These are phyloP conservation scores for Epicampocera succincta DNA, from an alignment of 2,888 invertebrate species.

Conservation along the genomic window DNA sequence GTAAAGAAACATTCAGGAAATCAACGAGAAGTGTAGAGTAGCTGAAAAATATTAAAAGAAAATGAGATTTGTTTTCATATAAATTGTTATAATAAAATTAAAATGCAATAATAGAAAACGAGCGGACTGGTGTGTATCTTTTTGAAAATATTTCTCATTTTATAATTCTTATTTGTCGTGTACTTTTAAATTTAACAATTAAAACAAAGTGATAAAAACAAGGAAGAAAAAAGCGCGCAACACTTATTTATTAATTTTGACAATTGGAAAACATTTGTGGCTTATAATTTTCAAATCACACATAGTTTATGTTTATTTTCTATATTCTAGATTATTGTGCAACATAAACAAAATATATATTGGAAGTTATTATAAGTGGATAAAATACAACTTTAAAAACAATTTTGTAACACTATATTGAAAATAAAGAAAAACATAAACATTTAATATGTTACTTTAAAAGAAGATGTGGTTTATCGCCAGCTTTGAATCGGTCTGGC, in stretches of 20 bases:
- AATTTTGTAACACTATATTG: constrained; percentile 18
- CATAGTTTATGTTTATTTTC: constrained; percentile 60
- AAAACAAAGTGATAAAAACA: constrained; percentile 62
- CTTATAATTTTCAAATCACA: background rate
- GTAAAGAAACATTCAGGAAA: constrained; percentile 51
- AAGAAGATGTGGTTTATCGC: constrained; percentile 29
- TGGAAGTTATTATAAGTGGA: constrained; percentile 30
- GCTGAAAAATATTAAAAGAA: constrained; percentile 44
- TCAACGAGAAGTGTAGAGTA: constrained; percentile 56
- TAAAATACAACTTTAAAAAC: constrained; percentile 38
- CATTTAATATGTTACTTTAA: constrained; percentile 33
- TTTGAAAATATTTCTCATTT: constrained; percentile 37
- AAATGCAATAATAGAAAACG: constrained; percentile 56
- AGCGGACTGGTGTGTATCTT: constrained; percentile 27
- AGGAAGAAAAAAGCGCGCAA: constrained; percentile 64
- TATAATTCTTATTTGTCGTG: constrained; percentile 27
- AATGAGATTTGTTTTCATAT: constrained; percentile 66
- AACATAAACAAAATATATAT: constrained; percentile 54
- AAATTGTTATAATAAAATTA: constrained; percentile 44
- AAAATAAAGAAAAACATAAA: constrained; percentile 25
- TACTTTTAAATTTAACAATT: constrained; percentile 25
- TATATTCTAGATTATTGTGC: constrained; percentile 57
- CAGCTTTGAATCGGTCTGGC: constrained; percentile 28
- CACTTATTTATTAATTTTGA: constrained; percentile 24
- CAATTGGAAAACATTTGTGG: constrained; percentile 38